Evolutionary conservation across 2,113 vertebrate genomes (phyloP), one percentile per base, ranked within the genome.

Genomic region (Cromileptes altivelis): DNA sequence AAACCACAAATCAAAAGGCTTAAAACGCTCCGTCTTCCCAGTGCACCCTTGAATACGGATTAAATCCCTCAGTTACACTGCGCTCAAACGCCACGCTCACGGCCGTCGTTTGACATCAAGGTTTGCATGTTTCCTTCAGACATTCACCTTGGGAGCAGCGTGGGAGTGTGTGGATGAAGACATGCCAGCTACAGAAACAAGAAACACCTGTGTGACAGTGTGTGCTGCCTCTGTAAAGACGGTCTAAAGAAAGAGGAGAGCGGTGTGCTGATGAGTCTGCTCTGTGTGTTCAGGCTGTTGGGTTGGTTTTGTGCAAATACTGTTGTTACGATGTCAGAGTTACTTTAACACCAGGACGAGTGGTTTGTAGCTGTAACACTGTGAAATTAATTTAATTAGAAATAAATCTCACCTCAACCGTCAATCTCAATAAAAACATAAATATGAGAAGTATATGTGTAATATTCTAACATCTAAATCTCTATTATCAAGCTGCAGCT

Each of bases 1-100:
- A 77, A 85, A 47, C 72, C 60, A 18, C 27, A 68, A 73, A 58
- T 71, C 62, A 75, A 90, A 83, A 60, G 73, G 69, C 62, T 69
- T 63, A 81, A 88, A 83, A 55, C 70, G 63, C 62, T 69, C 57
- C 8, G 8, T 73, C 80, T 62, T 78, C 68, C 61, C 76, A 49
- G 47, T 2, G 42, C 62, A 78, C 37, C 60, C 70, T 62, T 73
- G 81, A 81, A 86, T 65, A 56, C 70, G 81, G 74, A 84, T 78
- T 55, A 7, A 85, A 76, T 64, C 78, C 81, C 67, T 86, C 52
- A 33, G 73, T 70, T 81, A 11, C 30, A 0, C 55, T 23, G 56
- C 9, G 76, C 42, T 84, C 33, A 56, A 60, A 69, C 64, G 47
- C 62, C 82, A 65, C 53, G 14, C 9, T 70, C 63, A 82, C 50